A percentile compares a stretch with the other conserved stretches of the same genome.
Evolutionary conservation across 2,797 vertebrate genomes (phyloP).

Genomic region (Lutra lutra): DNA sequence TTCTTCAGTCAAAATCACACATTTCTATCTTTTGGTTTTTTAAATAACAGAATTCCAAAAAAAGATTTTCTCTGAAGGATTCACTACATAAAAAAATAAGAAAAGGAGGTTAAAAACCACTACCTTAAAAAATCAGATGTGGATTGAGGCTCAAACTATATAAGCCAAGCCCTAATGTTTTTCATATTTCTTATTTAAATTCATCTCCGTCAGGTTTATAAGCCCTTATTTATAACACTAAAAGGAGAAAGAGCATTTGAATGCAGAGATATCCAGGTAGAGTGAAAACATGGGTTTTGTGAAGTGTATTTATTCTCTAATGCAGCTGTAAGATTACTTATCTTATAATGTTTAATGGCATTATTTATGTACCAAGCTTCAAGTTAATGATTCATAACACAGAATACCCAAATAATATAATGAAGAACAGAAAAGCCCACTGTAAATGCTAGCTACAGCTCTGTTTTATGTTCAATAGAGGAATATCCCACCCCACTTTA

Average conservation of each 20-base stretch:
- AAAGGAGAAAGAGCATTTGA: constrained; percentile 49
- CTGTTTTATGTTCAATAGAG: neutral
- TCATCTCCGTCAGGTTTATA: neutral
- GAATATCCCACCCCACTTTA: neutral
- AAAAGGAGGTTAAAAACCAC: neutral
- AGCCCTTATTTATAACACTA: neutral
- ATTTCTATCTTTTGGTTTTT: neutral
- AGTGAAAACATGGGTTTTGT: neutral
- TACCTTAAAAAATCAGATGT: neutral
- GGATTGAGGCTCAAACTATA: neutral
- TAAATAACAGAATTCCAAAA: neutral
- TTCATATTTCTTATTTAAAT: constrained; percentile 41
- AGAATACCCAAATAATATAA: constrained; percentile 43
- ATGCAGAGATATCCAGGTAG: neutral
- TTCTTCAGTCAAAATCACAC: neutral
- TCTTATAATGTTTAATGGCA: constrained; percentile 22
- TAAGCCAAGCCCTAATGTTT: neutral
- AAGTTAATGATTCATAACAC: neutral
- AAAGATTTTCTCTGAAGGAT: neutral
- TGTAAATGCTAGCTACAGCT: neutral
- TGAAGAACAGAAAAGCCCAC: constrained; percentile 15
- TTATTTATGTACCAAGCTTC: constrained; percentile 37
- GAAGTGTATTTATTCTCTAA: neutral
- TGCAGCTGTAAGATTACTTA: constrained; percentile 28
- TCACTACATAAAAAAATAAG: neutral